These are phyloP conservation scores for Eciton burchellii DNA, from an alignment of 1,140 invertebrate species.

Conservation along the genomic window DNA sequence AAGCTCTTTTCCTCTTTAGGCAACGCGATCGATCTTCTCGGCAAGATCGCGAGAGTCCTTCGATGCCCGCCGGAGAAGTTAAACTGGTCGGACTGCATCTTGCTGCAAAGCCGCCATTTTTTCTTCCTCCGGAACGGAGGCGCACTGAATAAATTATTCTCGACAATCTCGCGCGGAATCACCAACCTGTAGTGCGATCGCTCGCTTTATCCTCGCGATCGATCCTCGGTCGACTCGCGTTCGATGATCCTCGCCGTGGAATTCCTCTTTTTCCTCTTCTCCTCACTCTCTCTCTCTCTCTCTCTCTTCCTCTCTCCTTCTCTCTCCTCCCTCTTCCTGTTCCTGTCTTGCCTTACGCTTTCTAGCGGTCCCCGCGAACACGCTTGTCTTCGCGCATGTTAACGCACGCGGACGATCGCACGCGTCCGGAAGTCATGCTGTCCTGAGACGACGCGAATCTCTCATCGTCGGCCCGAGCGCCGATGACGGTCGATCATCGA, in stretches of 20 bases:
- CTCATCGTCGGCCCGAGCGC: slow-evolving; percentile 60
- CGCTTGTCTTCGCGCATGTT: slow-evolving; percentile 75
- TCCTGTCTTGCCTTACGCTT: background rate
- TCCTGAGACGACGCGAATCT: slow-evolving; percentile 42
- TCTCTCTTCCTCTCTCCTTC: background rate
- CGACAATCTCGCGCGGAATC: background rate
- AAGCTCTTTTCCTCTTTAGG: background rate
- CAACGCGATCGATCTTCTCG: background rate
- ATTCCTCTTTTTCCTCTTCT: background rate
- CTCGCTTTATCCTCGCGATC: background rate
- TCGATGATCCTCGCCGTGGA: slow-evolving; percentile 31
- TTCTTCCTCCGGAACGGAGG: background rate
- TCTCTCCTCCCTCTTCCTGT: background rate
- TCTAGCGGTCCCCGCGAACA: slow-evolving; percentile 66
- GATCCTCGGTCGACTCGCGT: slow-evolving; percentile 19
- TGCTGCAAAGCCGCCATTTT: slow-evolving; percentile 1
- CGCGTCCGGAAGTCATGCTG: slow-evolving; percentile 60
- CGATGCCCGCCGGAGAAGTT: background rate
- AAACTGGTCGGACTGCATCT: slow-evolving; percentile 27
- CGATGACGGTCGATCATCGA: slow-evolving; percentile 44
- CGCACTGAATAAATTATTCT: slow-evolving; percentile 4
- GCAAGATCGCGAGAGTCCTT: slow-evolving; percentile 5
- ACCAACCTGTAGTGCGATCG: slow-evolving; percentile 53
- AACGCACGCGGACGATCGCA: slow-evolving; percentile 63
- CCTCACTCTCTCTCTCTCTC: background rate